Evolutionary conservation across 2,113 vertebrate species (phyloP), one percentile per base, ranked within the genome.

Genomic region (Climacteris rufus): DNA sequence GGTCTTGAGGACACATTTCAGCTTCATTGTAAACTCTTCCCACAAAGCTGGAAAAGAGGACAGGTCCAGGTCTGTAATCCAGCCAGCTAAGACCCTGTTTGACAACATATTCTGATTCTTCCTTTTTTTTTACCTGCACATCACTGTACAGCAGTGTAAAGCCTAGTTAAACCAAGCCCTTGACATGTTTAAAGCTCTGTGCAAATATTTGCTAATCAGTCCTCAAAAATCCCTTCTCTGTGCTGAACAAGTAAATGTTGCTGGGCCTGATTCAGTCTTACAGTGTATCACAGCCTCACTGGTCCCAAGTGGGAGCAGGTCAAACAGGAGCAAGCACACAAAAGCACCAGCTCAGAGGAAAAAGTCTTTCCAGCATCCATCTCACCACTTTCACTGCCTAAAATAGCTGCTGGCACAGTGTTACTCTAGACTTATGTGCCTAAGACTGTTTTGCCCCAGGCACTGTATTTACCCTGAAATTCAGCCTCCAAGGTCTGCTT

Each of bases 201-300:
- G 54, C 88, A 96, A 96, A 92, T 96, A 96, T 96, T 96, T 89
- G 56, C 72, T 90, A 93, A 96, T 94, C 79, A 89, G 19, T 42
- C 65, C 94, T 87, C 69, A 53, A 78, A 96, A 92, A 87, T 87
- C 90, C 88, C 69, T 81, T 56, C 69, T 52, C 68, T 84, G 37
- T n/a, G 53, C 24, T 3, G 23, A 87, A 53, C 18, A 53, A 83
- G 83, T 87, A 93, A 92, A 87, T 64, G 56, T 71, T 96, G 39
- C 79, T 45, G 83, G 69, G 56, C 64, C 72, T 56, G 53, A 50
- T 81, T 89, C 88, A 79, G 79, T 27, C 49, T 77, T 33, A 20
- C 17, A 57, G 60, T 37, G 44, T 40, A 92, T 30, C 68, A 33
- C 35, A 68, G 88, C 40, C 86, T 78, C 57, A 6, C 19, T 1